These are phyloP conservation scores for Corbicula japonica DNA, from an alignment of 2,888 invertebrate genomes.

Conservation along the genomic window DNA sequence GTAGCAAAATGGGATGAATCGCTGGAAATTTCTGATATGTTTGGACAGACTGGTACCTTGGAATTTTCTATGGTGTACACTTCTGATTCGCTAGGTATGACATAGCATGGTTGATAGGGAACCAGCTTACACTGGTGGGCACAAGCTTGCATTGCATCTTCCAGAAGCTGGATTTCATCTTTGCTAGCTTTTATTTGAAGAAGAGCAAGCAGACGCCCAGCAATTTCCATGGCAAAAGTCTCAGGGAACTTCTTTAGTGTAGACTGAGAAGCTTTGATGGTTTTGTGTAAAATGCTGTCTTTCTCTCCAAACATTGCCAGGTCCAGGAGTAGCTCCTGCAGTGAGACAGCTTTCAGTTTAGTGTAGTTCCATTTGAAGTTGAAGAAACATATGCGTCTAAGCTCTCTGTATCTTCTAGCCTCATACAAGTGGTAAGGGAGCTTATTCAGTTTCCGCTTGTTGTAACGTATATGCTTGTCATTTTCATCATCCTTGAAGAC, in stretches of 20 bases:
- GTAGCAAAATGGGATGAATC: slow-evolving; percentile 68
- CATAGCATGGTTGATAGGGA: slow-evolving; percentile 70
- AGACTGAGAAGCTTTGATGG: slow-evolving; percentile 87
- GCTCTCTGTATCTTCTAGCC: slow-evolving; percentile 90
- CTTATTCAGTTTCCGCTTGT: slow-evolving; percentile 83
- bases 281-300: slow-evolving; percentile 91
- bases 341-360: slow-evolving; percentile 96
- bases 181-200: slow-evolving; percentile 53
- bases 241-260: slow-evolving; percentile 95
- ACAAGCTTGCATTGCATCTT: slow-evolving; percentile 61
- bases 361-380: slow-evolving; percentile 99
- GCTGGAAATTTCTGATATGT: slow-evolving; percentile 60
- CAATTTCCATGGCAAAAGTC: slow-evolving; percentile 96
- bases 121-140: slow-evolving; percentile 85
- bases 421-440: slow-evolving; percentile 82
- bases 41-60: slow-evolving; percentile 84
- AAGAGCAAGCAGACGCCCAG: slow-evolving; percentile 94
- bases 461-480: slow-evolving; percentile 70
- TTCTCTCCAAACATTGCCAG: slow-evolving; percentile 89
- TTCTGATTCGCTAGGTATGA: slow-evolving; percentile 67
- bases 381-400: slow-evolving; percentile 96
- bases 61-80: slow-evolving; percentile 85
- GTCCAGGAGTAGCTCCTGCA: slow-evolving; percentile 97
- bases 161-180: slow-evolving; percentile 65
- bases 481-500: slow-evolving; percentile 69